Conservation (phyloP, 92 coral and sea anemone genomes). For the Actinernus sp. region DNA sequence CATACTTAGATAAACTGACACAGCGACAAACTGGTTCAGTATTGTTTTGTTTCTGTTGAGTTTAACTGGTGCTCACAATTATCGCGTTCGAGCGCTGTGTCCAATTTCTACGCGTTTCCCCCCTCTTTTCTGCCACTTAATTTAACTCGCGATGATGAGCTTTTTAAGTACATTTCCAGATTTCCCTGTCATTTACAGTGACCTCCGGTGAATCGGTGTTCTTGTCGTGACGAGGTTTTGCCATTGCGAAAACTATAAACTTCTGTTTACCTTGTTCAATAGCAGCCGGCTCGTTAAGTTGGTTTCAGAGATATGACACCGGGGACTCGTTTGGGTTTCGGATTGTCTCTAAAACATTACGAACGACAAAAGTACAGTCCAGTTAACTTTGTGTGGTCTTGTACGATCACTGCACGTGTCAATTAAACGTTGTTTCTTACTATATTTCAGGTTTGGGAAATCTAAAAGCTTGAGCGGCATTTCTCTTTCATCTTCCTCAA, state of each 20-base stretch:
- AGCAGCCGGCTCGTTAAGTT: slow-evolving; percentile 8
- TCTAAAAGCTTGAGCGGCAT: no score
- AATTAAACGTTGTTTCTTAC: background rate
- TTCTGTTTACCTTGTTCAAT: slow-evolving; percentile 24
- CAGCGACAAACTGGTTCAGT: no score
- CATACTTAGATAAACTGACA: no score
- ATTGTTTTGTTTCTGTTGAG: no score
- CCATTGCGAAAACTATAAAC: background rate
- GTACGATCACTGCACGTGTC: slow-evolving; percentile 34
- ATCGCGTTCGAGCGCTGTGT: no score
- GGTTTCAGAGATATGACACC: slow-evolving; percentile 14
- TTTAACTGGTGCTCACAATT: no score
- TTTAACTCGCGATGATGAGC: background rate
- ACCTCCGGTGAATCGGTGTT: slow-evolving; percentile 11
- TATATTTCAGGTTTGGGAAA: no score
- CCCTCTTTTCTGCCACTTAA: background rate
- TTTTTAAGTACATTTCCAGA: background rate
- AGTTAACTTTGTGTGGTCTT: slow-evolving; percentile 24
- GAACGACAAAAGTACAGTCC: no score
- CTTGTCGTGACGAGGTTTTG: background rate
- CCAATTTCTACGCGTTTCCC: no score
- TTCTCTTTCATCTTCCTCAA: no score
- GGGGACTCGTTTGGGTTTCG: background rate
- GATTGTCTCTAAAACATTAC: no score
- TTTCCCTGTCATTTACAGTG: slow-evolving; percentile 6